phyloP scores from a whole-genome alignment of 2,797 vertebrate species.

The Podarcis lilfordi region DNA sequence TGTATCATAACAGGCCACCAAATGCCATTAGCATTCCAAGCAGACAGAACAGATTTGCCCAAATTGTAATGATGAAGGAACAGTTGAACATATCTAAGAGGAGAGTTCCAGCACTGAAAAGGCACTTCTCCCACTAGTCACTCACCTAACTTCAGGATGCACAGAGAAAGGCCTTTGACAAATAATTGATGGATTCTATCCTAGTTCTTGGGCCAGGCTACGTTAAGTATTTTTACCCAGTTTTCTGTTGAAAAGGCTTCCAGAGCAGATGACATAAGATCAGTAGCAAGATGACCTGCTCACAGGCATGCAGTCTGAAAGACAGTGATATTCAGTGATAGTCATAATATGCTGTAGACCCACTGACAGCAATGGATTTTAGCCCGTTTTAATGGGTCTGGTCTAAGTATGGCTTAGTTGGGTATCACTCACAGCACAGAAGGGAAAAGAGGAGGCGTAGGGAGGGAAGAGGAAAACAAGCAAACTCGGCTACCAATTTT shows the following conservation, averaged over 20 bases:
- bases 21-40: not conserved
- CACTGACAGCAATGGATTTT: too few species aligned
- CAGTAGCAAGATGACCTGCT: not conserved
- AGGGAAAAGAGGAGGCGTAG: not conserved
- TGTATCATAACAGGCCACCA: not conserved
- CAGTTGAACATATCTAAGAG: not conserved
- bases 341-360: too few species aligned
- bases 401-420: too few species aligned
- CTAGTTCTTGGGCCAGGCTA: not conserved
- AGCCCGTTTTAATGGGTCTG: too few species aligned
- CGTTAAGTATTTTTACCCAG: not conserved
- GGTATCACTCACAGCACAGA: not conserved
- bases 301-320: not conserved
- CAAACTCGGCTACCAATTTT: not conserved
- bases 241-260: not conserved
- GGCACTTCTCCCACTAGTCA: too few species aligned
- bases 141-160: not conserved
- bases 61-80: not conserved
- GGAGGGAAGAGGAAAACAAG: not conserved
- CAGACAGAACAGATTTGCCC: not conserved
- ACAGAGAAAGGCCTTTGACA: not conserved
- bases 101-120: not conserved
- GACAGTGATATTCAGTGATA: too few species aligned
- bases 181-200: too few species aligned
- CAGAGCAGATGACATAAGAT: not conserved